Conservation (phyloP, 1,140 invertebrate genomes). For the Hestina assimilis region DNA sequence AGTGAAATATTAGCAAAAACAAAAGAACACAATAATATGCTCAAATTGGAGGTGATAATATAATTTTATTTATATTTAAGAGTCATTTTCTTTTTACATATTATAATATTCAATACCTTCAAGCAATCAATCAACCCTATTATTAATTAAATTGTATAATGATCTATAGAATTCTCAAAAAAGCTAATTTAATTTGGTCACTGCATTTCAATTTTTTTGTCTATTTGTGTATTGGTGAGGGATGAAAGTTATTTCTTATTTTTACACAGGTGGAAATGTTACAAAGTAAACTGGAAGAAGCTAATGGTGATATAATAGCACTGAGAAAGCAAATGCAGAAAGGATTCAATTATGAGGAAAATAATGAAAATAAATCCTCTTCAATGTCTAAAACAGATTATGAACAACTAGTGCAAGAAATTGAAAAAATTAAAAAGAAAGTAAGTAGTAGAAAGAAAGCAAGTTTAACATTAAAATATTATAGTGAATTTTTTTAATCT, state of each 20-base stretch:
- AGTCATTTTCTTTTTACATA: too few relatives aligned
- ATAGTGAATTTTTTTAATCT: conserved; percentile 3
- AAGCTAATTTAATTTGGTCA: too few relatives aligned
- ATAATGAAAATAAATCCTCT: conserved; percentile 32
- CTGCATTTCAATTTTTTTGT: too few relatives aligned
- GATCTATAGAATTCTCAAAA: too few relatives aligned
- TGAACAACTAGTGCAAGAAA: conserved; percentile 59
- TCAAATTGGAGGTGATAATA: conserved; percentile 66
- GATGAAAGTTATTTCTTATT: too few relatives aligned
- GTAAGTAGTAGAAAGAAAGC: conserved; percentile 32
- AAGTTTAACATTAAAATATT: too few relatives aligned
- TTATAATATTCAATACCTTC: too few relatives aligned
- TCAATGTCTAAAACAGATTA: conserved; percentile 50
- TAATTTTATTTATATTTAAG: too few relatives aligned
- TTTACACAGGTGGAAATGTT: neutral
- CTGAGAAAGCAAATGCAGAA: conserved; percentile 61
- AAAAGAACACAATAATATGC: conserved; percentile 69
- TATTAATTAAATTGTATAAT: neutral
- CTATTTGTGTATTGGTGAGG: too few relatives aligned
- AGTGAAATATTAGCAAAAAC: conserved; percentile 73
- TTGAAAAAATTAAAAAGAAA: conserved; percentile 67
- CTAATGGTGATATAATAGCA: conserved; percentile 60
- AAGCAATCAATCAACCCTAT: neutral
- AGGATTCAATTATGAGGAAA: conserved; percentile 30
- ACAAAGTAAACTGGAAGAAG: conserved; percentile 58